Evolutionary conservation across 2,888 invertebrate genomes (phyloP), one percentile per base, ranked within the genome.

Genomic region (Himalopsyche kuldschensis): DNA sequence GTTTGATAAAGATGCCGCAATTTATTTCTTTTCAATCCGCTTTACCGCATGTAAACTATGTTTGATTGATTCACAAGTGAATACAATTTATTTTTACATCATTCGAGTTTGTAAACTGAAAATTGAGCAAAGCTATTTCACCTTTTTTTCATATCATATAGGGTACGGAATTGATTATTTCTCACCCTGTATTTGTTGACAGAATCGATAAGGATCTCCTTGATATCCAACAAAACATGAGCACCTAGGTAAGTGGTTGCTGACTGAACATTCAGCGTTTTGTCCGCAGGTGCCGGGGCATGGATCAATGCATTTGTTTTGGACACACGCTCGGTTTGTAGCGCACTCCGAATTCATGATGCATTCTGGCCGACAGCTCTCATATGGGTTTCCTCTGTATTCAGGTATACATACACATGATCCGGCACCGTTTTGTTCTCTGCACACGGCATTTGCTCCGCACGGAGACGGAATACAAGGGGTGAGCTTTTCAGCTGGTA

Each of bases 361-460:
- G 88, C 94, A 95, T 89, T 94, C 94, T 32, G 94, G 94, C 88
- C 94, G 92, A 88, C 95, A 95, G 83, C 93, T 93, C 90, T 95
- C 94, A 88, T 95, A 95, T 63, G 96, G 96, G 88, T 96, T 95
- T 87, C 96, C 96, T 87, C 94, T 93, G 89, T 95, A 95, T 86
- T 94, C 94, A 6, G 94, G 92, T 82, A 94, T 89, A 88, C 95
- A 95, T 87, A 93, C 92, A 88, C 96, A 96, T 75, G 95, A 94
- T 85, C 95, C 95, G 63, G 95, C 95, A 83, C 92, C 93, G 87
- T 94, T 94, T 89, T 94, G 94, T 88, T 95, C 94, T 89, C 93
- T 93, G 89, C 96, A 96, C 87, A 94, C 92, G n/a, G 96, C 95
- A 89, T 96, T 95, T 47, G 90, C 87, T 41, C 95, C 95, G 89